Percentiles rank a stretch among this genome's conserved stretches.
Conservation (phyloP, 2,797 vertebrate genomes). For the Phoxinus dragarum region DNA sequence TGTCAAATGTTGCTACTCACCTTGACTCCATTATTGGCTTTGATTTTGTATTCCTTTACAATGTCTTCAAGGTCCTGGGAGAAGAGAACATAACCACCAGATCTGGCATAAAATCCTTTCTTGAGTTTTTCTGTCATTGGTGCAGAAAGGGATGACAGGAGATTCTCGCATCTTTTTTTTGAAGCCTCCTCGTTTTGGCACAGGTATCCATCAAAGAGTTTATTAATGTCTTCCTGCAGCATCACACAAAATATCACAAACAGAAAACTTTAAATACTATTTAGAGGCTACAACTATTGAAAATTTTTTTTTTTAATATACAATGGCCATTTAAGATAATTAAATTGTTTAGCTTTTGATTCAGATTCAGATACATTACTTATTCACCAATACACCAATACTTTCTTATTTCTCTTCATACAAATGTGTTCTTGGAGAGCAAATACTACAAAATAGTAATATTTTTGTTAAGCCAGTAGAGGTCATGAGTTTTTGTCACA, state of each 20-base stretch:
- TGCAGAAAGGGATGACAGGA: conserved; percentile 52
- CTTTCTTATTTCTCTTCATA: neutral
- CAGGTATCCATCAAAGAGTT: conserved; percentile 43
- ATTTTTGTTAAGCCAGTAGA: too few relatives aligned
- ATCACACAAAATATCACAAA: conserved; percentile 7
- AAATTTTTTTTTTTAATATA: too few relatives aligned
- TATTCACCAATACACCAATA: neutral
- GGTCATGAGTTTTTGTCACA: too few relatives aligned
- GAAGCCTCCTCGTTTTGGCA: conserved; percentile 56
- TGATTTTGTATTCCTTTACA: conserved; percentile 50
- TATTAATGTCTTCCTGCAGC: conserved; percentile 54
- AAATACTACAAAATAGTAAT: too few relatives aligned
- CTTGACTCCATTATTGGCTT: conserved; percentile 53
- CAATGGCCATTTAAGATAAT: too few relatives aligned
- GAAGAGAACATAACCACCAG: conserved; percentile 64
- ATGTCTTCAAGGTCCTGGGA: conserved; percentile 50
- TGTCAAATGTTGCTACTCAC: neutral
- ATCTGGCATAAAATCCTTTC: conserved; percentile 48
- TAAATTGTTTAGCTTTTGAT: neutral
- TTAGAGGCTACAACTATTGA: neutral
- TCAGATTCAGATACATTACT: neutral
- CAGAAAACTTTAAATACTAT: neutral
- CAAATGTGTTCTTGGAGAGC: too few relatives aligned
- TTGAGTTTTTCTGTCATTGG: conserved; percentile 46
- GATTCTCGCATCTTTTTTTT: conserved; percentile 44